Base-by-base conservation (phyloP, 2,797 vertebrate species). In the Champsocephalus esox region DNA sequence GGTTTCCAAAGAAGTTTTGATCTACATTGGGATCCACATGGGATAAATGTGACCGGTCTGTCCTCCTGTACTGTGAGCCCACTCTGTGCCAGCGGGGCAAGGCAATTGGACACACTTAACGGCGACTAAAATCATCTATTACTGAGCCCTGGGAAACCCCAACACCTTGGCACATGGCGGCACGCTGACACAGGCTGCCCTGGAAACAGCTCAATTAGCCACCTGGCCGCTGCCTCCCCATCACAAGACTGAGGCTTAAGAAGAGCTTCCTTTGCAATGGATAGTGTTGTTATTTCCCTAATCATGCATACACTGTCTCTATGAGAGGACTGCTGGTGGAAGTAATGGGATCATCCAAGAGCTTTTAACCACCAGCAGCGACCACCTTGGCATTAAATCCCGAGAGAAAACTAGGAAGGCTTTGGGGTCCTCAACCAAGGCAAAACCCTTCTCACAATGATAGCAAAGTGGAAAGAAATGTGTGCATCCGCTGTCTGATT, bases 151-250 rank as follows among this genome's bases (percentile, higher is more conserved):
- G 88, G 88, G 90, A 91, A 91, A 89, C 34, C 65, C 70, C 77
- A 60, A 72, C 85, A 85, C 84, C 82, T 88, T 93, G 90, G 89
- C 90, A 92, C 75, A 51, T 77, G 71, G 72, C 81, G 81, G 84
- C 88, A 90, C 72, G 68, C 87, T 87, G 86, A 84, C 89, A 89
- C 80, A 85, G 85, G 49, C 85, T 80, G 81, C 75, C 75, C 79
- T 73, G 82, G 79, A 85, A 89, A 93, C 89, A 87, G 84, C 89
- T 90, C 88, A 90, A 91, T 91, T 87, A 91, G 75, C 89, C 90
- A 90, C 87, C 88, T 90, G 90, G 85, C 79, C 62, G 41, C 77
- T 61, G 75, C 58, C 75, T 55, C 72, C 54, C 73, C 52, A 70
- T 85, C 86, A 58, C 73, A 81, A 84, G 79, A 82, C 54, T 13